phyloP scores from a whole-genome alignment of 2,797 vertebrate species.

The Tragelaphus eurycerus region DNA sequence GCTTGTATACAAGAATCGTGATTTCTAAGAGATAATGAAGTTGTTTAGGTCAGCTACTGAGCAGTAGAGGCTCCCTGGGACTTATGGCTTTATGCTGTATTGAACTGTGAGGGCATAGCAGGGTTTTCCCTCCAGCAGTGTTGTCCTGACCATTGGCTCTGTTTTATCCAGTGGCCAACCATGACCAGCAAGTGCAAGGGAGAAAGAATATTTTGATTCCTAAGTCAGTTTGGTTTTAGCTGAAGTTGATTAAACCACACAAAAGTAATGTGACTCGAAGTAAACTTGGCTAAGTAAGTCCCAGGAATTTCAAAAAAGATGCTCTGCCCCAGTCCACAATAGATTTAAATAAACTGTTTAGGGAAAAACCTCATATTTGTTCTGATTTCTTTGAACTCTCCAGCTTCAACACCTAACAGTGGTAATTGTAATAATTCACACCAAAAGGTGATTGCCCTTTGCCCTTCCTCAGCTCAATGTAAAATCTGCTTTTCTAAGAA shows the following conservation, averaged over 20 bases:
- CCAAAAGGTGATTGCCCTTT: not conserved
- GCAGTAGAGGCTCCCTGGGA: not conserved
- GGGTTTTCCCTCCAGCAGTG: not conserved
- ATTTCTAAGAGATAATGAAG: not conserved
- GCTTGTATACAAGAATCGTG: not conserved
- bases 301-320: not conserved
- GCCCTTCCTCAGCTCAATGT: not conserved
- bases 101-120: not conserved
- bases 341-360: not conserved
- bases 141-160: not conserved
- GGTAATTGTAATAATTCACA: not conserved
- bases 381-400: not conserved
- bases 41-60: not conserved
- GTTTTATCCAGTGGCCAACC: not conserved
- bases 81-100: not conserved
- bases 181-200: not conserved
- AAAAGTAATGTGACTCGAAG: not conserved
- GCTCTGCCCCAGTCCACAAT: not conserved
- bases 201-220: not conserved
- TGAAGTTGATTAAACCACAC: conserved; percentile 12
- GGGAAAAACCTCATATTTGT: not conserved
- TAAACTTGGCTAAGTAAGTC: not conserved
- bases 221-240: conserved; percentile 21
- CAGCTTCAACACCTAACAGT: not conserved
- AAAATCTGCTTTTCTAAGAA: conserved; percentile 27